phyloP scores from a whole-genome alignment of 1,140 invertebrate species.

The Drosophila orena region DNA sequence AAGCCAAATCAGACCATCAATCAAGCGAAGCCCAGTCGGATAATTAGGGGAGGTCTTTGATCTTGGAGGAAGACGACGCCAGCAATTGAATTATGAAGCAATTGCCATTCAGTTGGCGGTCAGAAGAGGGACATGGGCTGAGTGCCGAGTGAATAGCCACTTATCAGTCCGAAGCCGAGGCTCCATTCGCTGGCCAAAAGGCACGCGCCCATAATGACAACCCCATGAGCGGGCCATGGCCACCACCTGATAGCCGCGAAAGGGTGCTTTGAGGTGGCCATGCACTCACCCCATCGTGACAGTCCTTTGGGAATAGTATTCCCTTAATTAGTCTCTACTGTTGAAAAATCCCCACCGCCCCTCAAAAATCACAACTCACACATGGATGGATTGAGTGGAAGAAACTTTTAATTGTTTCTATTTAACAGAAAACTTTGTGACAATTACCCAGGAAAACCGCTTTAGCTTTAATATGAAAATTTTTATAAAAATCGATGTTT shows the following conservation, averaged over 20 bases:
- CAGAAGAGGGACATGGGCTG: slow-evolving; percentile 4
- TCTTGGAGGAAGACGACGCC: slow-evolving; percentile 43
- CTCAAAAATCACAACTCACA: neutral
- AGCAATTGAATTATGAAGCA: slow-evolving; percentile 54
- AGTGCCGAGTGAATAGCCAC: slow-evolving; percentile 26
- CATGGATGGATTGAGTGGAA: neutral
- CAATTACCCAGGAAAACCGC: neutral
- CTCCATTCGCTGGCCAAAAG: slow-evolving; percentile 40
- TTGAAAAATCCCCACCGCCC: neutral
- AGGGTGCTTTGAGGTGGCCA: slow-evolving; percentile 16
- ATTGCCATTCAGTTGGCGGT: slow-evolving; percentile 13
- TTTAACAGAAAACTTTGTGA: neutral
- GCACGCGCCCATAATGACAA: slow-evolving; percentile 66
- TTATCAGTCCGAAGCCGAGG: slow-evolving; percentile 23
- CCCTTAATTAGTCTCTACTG: neutral
- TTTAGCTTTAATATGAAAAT: neutral
- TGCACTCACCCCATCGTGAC: slow-evolving; percentile 12
- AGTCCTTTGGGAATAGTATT: slow-evolving; percentile 6
- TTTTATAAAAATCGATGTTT: too few relatives aligned
- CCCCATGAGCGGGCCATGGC: slow-evolving; percentile 36
- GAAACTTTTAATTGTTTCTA: slow-evolving; percentile 28
- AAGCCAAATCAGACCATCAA: slow-evolving; percentile 28
- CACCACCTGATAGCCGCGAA: slow-evolving; percentile 53
- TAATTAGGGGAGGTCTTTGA: slow-evolving; percentile 53
- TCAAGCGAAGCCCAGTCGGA: slow-evolving; percentile 16